Evolutionary conservation across 2,888 invertebrate species (phyloP).

Genomic region (Uloborus plumipes): DNA sequence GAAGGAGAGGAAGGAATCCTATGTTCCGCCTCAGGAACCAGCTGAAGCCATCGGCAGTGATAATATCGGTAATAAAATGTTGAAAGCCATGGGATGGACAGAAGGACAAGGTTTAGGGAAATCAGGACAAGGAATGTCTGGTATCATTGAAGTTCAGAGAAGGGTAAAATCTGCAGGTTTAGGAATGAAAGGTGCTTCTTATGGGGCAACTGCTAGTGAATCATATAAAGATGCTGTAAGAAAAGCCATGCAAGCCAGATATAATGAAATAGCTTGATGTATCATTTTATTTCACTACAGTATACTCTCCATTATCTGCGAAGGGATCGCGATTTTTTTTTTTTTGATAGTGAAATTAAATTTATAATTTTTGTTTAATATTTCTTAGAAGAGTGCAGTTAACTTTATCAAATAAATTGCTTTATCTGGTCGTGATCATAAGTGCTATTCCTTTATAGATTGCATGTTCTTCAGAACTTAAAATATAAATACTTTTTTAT

Average conservation of each 20-base stretch:
- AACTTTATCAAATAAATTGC: too few relatives aligned
- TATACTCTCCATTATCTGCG: too few relatives aligned
- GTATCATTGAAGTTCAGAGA: slow-evolving; percentile 87
- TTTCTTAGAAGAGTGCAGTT: too few relatives aligned
- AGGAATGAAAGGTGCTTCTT: slow-evolving; percentile 84
- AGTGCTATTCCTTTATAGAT: too few relatives aligned
- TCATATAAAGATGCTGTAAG: slow-evolving; percentile 91
- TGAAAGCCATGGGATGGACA: slow-evolving; percentile 99
- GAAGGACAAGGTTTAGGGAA: slow-evolving; percentile 96
- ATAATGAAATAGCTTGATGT: slow-evolving; percentile 78
- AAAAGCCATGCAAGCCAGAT: slow-evolving; percentile 89
- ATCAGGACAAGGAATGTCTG: slow-evolving; percentile 90
- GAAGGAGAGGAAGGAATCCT: slow-evolving; percentile 72
- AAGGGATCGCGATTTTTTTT: too few relatives aligned
- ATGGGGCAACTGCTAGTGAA: slow-evolving; percentile 84
- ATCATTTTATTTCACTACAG: too few relatives aligned
- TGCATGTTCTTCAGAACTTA: too few relatives aligned
- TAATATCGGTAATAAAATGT: slow-evolving; percentile 92
- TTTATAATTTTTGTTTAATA: too few relatives aligned
- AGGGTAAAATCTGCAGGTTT: slow-evolving; percentile 85
- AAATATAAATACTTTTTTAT: too few relatives aligned
- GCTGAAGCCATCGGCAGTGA: slow-evolving; percentile 83
- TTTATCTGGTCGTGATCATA: too few relatives aligned
- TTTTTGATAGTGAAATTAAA: too few relatives aligned
- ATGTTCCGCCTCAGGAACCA: slow-evolving; percentile 74